Conservation (phyloP, 1,140 invertebrate species). For the Eufriesea mexicana region DNA sequence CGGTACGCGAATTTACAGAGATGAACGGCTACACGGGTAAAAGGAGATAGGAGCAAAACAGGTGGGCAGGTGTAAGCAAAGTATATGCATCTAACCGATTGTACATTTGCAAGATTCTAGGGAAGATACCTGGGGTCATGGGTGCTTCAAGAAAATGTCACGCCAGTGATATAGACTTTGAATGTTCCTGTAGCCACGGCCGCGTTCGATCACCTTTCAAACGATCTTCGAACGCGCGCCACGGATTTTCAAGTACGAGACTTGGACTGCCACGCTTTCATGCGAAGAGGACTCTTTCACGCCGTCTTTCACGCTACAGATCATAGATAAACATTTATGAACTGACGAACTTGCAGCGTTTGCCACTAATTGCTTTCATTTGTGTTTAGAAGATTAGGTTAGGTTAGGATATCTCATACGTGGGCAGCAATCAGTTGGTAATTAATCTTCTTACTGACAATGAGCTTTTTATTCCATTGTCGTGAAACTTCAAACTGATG, state of each 20-base stretch:
- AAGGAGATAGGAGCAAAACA: slow-evolving; percentile 3
- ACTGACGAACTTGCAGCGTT: background rate
- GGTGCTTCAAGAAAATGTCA: slow-evolving; percentile 66
- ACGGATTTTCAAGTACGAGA: slow-evolving; percentile 11
- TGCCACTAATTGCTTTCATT: background rate
- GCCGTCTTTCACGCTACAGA: background rate
- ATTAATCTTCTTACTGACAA: too few species aligned
- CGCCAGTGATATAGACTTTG: slow-evolving; percentile 51
- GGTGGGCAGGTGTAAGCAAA: slow-evolving; percentile 9
- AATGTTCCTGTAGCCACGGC: slow-evolving; percentile 47
- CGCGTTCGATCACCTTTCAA: slow-evolving; percentile 54
- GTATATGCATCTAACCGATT: slow-evolving; percentile 30
- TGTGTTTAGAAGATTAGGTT: background rate
- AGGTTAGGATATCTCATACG: too few species aligned
- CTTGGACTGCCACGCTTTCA: background rate
- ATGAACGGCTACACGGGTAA: slow-evolving; percentile 10
- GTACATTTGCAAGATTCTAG: slow-evolving; percentile 52
- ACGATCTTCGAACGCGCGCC: slow-evolving; percentile 4
- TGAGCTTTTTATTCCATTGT: too few species aligned
- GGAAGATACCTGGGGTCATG: slow-evolving; percentile 62
- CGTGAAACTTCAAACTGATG: too few species aligned
- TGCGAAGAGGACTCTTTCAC: too few species aligned
- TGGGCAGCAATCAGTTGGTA: too few species aligned
- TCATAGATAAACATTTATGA: background rate
- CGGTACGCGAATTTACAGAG: background rate